Base-by-base conservation (phyloP, 1,140 invertebrate genomes). In the Diabrotica virgifera region DNA sequence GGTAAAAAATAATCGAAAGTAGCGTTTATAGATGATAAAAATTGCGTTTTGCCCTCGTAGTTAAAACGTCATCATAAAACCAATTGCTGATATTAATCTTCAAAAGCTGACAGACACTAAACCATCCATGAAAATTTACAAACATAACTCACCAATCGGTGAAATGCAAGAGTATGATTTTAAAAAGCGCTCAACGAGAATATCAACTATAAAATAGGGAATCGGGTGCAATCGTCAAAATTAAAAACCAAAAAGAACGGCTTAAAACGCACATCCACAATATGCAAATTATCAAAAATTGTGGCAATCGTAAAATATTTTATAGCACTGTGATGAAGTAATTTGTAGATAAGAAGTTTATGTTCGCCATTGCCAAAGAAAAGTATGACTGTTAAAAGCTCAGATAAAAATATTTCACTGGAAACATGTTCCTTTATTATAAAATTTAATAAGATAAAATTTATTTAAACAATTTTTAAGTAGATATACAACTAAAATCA, bases 251-350 rank as follows among this genome's bases (percentile, higher is more conserved):
- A 57, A 36, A 12, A 57, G 36, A 36, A 57, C 12, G 10, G 55
- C 8, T 57, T 24, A 64, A 61, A 63, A 66, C 67, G 69, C 72
- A 62, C 66, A 70, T 70, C 55, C 63, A 63, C 59, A 69, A 69
- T 74, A 74, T 74, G 72, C 70, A 74, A 74, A 74, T 74, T 67
- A 72, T 66, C 63, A 65, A 74, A 74, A 71, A 74, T 72, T 74
- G 70, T 72, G 69, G 64, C 73, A 69, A 72, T 71, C 67, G 68
- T 74, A 74, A 72, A 74, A 72, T 71, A 68, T 70, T 74, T 72
- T 70, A 72, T 74, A 71, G 66, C 69, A 69, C 53, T 68, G 64
- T 66, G 36, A 55, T 71, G 54, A 54, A 36, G 51, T 65, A 66
- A 64, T 65, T 68, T 60, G 66, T 70, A 70, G 58, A 58, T 68